A percentile compares a stretch with the other conserved stretches of the same genome.
Evolutionary conservation across 2,888 invertebrate genomes (phyloP).

Genomic region (Tetramorium bicarinatum): DNA sequence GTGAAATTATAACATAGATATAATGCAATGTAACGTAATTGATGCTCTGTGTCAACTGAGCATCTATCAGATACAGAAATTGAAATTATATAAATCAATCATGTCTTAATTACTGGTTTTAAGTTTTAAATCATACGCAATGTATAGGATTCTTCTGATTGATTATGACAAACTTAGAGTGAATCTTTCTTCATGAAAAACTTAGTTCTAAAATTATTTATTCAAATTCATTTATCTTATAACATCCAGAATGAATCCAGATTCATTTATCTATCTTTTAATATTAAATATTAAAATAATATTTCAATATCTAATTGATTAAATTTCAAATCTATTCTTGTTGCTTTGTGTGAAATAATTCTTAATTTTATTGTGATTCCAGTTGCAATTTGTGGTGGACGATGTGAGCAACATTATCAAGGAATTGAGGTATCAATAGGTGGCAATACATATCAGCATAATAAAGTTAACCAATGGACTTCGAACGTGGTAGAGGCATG

Average conservation of each 20-base stretch:
- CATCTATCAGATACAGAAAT: neutral
- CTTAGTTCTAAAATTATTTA: neutral
- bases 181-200: neutral
- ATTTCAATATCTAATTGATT: neutral
- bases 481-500: conserved; percentile 98
- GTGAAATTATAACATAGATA: too few relatives aligned
- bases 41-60: too few relatives aligned
- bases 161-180: neutral
- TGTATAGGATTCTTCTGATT: neutral
- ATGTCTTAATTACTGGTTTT: neutral
- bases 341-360: conserved; percentile 1
- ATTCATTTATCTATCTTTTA: conserved; percentile 9
- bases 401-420: conserved; percentile 99
- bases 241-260: neutral
- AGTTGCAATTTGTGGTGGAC: conserved; percentile 98
- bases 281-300: neutral
- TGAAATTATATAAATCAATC: neutral
- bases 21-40: too few relatives aligned
- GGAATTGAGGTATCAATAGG: conserved; percentile 99
- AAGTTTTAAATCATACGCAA: neutral
- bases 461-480: conserved; percentile 99
- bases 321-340: neutral
- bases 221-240: conserved; percentile 1
- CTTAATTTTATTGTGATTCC: conserved; percentile 68
- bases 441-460: conserved; percentile 98